Conservation (phyloP, 1,140 invertebrate species). For the Aphaenogaster ashmeadi region DNA sequence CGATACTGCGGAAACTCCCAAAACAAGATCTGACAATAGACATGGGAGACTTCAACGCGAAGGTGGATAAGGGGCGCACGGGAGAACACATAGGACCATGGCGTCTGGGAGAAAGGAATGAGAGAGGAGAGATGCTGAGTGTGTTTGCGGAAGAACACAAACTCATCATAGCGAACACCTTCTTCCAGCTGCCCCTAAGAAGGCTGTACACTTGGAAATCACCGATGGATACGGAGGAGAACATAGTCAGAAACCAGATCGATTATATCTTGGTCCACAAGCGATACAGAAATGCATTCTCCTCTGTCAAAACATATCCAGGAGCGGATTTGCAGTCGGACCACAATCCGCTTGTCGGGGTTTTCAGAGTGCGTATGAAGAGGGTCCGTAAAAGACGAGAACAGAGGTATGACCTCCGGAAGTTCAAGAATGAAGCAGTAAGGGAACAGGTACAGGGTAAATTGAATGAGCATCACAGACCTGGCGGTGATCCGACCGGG, state of each 20-base stretch:
- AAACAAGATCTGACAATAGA: conserved; percentile 10
- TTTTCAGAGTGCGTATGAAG: neutral
- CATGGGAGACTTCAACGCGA: neutral
- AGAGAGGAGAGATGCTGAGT: neutral
- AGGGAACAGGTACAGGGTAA: neutral
- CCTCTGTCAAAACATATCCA: neutral
- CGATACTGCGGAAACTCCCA: neutral
- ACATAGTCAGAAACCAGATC: neutral
- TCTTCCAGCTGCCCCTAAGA: neutral
- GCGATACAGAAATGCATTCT: neutral
- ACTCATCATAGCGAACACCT: neutral
- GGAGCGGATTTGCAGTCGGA: neutral
- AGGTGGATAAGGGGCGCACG: neutral
- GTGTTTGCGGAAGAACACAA: neutral
- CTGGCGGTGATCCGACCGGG: neutral
- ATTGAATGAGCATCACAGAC: neutral
- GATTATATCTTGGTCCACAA: conserved; percentile 6
- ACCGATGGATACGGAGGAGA: neutral
- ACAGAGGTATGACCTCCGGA: neutral
- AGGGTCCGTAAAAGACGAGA: neutral
- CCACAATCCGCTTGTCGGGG: neutral
- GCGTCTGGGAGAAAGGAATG: neutral
- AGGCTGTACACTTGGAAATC: neutral
- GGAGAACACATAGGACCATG: neutral
- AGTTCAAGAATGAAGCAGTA: neutral